phyloP scores from a whole-genome alignment of 2,113 vertebrate genomes.

The Chinchilla lanigera region DNA sequence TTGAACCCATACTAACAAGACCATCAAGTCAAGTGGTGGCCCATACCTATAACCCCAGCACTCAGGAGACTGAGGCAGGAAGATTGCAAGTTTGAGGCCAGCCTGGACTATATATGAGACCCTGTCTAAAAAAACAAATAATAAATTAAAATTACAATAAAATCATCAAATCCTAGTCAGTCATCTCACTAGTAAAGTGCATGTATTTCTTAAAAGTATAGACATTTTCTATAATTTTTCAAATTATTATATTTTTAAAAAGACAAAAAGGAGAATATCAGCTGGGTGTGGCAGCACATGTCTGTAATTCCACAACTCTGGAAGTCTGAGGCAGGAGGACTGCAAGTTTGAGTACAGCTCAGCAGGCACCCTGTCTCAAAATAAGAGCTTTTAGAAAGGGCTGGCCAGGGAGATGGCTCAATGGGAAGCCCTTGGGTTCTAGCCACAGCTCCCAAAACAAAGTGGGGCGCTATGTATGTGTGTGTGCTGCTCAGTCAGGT shows the following conservation, averaged over 20 bases:
- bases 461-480: neutral
- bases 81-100: neutral
- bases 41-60: neutral
- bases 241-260: neutral
- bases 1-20: neutral
- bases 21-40: neutral
- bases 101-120: neutral
- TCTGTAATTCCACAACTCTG: neutral
- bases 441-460: neutral
- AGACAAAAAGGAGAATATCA: neutral
- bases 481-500: neutral
- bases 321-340: neutral
- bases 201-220: neutral
- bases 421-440: neutral
- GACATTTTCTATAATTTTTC: slow-evolving; percentile 6
- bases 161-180: neutral
- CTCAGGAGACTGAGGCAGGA: neutral
- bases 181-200: neutral
- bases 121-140: neutral
- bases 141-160: neutral
- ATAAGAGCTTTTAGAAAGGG: neutral
- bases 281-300: neutral
- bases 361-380: neutral
- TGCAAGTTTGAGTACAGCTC: neutral
- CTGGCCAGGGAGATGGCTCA: neutral